Conservation (phyloP, 1,140 invertebrate genomes). For the Pygmarrhopalites habei region DNA sequence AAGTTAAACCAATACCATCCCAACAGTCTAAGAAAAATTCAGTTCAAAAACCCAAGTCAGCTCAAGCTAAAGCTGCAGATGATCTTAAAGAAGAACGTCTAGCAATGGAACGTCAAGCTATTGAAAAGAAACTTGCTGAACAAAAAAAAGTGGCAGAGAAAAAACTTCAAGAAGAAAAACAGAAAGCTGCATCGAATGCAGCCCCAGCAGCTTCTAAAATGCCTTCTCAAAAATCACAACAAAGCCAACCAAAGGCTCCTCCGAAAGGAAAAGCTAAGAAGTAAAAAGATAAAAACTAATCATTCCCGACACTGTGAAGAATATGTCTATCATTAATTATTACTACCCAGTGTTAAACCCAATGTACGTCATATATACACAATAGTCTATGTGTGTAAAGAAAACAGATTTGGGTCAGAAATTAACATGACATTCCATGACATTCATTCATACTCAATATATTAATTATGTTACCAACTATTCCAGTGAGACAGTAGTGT, state of each 20-base stretch:
- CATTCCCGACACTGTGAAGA: background rate
- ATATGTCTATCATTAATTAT: background rate
- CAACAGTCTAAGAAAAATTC: background rate
- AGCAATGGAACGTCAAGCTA: constrained; percentile 22
- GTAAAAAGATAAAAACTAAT: constrained; percentile 8
- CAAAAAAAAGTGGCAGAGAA: constrained; percentile 33
- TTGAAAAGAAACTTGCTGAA: constrained; percentile 36
- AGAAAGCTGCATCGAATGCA: constrained; percentile 5
- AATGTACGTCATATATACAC: background rate
- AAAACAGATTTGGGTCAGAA: too few relatives aligned
- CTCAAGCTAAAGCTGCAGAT: constrained; percentile 12
- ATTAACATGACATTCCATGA: background rate
- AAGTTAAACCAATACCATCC: background rate
- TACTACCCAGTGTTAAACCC: background rate
- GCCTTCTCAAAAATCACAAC: constrained; percentile 25
- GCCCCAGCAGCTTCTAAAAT: constrained; percentile 40
- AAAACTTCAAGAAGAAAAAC: constrained; percentile 30
- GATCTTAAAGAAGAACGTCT: constrained; percentile 22
- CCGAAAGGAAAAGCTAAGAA: constrained; percentile 35
- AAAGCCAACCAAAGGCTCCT: constrained; percentile 22
- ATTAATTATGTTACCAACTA: background rate
- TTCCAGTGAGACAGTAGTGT: background rate
- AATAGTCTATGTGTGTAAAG: background rate
- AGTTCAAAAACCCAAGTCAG: background rate
- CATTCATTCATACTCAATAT: too few relatives aligned